Base-by-base conservation (phyloP, 2,888 invertebrate genomes). In the Dasypogon diadema region DNA sequence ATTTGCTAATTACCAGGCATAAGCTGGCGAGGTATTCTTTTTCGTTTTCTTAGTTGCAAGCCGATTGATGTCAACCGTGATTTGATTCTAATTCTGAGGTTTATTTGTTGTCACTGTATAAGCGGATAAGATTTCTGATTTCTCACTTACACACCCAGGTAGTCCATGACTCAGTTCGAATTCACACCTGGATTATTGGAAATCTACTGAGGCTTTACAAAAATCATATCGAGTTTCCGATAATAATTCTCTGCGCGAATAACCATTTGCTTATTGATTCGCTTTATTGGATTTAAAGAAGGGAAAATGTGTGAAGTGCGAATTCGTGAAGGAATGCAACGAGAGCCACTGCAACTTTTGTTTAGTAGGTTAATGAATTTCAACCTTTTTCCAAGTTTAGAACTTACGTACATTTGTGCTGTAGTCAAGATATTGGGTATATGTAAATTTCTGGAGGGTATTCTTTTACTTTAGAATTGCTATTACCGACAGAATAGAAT, bases 91-190 rank as follows among this genome's bases (percentile, higher is more conserved):
- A 70, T 54, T 34, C 18, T 54, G 54, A 34, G 54, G 54, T 30
- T 70, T 51, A 70, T 70, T 70, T 51, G 54, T 30, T 51, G n/a
- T 37, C 51, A 54, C 54, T 30, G 26, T 70, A 46, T 26, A n/a
- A 10, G 30, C 54, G 70, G 70, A 21, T 54, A 54, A 30, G 22
- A 34, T 54, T 70, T 70, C 54, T 70, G 30, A 18, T 54, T 5
- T 70, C 34, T 30, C 18, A 21, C 24, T 16, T 54, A 46, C 65
- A 16, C 60, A 48, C 12, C 37, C 46, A n/a, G 12, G 37, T 2
- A 65, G 65, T 46, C 65, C 70, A 54, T 70, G 70, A 54, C 70
- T 70, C 26, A 34, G 42, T 70, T 70, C 16, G 21, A 54, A 34
- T 54, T 70, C 30, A 70, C 70, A 54, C 54, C 54, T 70, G 70